These are phyloP conservation scores for Stichopus chloronotus DNA, from an alignment of 35 echinoderm and acorn worm genomes.

Conservation along the genomic window DNA sequence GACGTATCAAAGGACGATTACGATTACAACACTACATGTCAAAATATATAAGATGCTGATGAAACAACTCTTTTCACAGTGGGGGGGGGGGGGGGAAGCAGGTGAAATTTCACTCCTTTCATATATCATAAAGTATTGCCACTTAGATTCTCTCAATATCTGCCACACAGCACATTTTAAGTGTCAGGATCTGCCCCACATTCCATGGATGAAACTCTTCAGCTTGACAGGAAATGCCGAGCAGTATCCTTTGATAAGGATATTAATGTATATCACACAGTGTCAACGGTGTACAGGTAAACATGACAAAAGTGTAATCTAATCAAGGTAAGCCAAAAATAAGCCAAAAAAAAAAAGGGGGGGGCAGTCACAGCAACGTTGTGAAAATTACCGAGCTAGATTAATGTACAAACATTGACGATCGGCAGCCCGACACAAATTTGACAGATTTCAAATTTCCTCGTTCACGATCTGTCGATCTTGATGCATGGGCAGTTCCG, in stretches of 20 bases:
- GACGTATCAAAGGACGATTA: too few species aligned
- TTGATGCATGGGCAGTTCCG: too few species aligned
- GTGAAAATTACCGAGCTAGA: neutral
- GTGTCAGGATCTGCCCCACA: neutral
- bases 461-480: neutral
- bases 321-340: neutral
- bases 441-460: neutral
- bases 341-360: neutral
- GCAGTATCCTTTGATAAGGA: neutral
- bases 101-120: neutral
- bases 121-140: neutral
- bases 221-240: neutral
- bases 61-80: too few species aligned
- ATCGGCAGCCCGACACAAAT: neutral
- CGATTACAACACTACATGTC: too few species aligned
- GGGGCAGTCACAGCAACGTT: too few species aligned
- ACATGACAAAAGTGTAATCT: neutral
- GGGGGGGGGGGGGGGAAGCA: neutral
- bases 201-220: neutral
- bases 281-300: neutral
- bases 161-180: neutral
- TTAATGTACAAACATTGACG: neutral
- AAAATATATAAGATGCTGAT: too few species aligned
- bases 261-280: neutral
- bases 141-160: neutral